A percentile compares a stretch with the other conserved stretches of the same genome.
phyloP scores from a whole-genome alignment of 2,113 vertebrate species.

The Pluvianellus socialis region DNA sequence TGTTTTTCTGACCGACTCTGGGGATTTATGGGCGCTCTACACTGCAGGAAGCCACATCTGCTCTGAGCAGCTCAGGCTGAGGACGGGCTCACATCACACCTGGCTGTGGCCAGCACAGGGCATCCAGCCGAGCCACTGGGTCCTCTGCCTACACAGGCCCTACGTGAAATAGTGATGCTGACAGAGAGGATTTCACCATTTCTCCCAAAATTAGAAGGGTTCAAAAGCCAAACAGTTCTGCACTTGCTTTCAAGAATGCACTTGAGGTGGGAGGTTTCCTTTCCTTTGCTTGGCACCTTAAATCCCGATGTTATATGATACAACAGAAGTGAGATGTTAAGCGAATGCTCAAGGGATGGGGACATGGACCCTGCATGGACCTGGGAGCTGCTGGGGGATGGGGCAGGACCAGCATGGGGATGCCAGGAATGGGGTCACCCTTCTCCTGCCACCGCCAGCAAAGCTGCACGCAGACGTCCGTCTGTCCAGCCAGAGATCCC shows the following conservation, averaged over 20 bases:
- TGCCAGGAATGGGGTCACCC: rapidly evolving
- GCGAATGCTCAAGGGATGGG: not conserved
- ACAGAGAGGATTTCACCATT: not conserved
- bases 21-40: rapidly evolving
- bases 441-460: not conserved
- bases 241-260: not conserved
- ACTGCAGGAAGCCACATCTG: not conserved
- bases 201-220: not conserved
- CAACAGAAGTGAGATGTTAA: rapidly evolving
- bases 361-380: rapidly evolving
- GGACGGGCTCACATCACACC: not conserved
- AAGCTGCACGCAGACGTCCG: rapidly evolving
- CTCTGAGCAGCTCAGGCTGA: not conserved
- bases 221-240: not conserved
- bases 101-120: not conserved
- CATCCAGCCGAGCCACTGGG: not conserved
- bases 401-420: not conserved
- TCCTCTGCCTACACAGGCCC: not conserved
- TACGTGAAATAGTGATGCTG: rapidly evolving
- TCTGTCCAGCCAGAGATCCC: rapidly evolving
- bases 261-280: not conserved
- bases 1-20: not conserved
- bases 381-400: rapidly evolving
- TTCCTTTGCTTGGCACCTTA: not conserved
- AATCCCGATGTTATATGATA: rapidly evolving